Conservation (phyloP, 2,888 invertebrate species). For the Diarsia dahlii region DNA sequence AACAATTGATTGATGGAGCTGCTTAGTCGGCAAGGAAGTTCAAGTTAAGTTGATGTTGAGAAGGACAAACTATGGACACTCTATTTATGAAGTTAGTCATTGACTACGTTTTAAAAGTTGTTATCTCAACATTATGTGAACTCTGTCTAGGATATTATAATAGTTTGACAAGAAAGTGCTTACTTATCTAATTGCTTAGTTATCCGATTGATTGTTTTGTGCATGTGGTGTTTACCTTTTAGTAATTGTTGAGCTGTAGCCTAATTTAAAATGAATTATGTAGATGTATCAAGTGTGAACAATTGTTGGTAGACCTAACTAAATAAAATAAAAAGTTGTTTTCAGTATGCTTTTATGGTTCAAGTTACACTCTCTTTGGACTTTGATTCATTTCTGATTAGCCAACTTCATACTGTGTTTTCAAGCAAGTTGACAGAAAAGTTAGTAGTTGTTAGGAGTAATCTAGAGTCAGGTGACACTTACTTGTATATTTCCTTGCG, state of each 20-base stretch:
- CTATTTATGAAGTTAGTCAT: neutral
- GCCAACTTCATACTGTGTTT: neutral
- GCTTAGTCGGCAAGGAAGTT: neutral
- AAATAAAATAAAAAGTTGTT: neutral
- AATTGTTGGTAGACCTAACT: no score
- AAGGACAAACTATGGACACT: neutral
- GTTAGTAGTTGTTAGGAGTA: neutral
- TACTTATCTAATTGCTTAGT: no score
- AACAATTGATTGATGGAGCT: no score
- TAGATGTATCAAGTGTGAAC: no score
- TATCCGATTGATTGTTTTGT: no score
- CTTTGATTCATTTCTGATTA: conserved; percentile 20
- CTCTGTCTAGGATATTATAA: neutral
- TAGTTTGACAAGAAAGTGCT: neutral
- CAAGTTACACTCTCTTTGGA: conserved; percentile 6
- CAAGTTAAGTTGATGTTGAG: neutral
- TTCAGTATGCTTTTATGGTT: neutral
- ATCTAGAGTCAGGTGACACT: conserved; percentile 58
- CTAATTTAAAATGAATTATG: no score
- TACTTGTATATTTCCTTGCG: conserved; percentile 90
- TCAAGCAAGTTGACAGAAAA: neutral
- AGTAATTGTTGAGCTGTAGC: no score
- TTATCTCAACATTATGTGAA: neutral
- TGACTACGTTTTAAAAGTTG: neutral
- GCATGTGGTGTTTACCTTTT: no score